phyloP scores from a whole-genome alignment of 2,888 invertebrate species.

The Melanchra persicariae region DNA sequence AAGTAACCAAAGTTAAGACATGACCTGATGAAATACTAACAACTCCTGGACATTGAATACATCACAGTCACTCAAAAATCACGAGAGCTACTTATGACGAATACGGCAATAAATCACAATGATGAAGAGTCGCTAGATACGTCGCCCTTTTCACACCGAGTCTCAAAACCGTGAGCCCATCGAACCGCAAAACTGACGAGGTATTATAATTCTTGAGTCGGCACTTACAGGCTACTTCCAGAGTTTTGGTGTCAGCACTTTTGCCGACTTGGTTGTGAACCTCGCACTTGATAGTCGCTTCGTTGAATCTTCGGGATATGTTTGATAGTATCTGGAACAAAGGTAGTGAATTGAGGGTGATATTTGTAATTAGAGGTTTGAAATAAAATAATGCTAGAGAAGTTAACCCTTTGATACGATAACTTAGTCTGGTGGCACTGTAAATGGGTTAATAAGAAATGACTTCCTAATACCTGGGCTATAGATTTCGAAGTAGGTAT shows the following conservation, averaged over 20 bases:
- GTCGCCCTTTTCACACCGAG: conserved; percentile 10
- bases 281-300: conserved; percentile 97
- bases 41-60: neutral
- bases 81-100: neutral
- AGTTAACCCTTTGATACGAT: too few relatives aligned
- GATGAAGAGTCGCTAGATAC: conserved; percentile 17
- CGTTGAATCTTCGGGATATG: conserved; percentile 95
- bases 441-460: neutral
- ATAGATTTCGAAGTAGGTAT: neutral
- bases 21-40: neutral
- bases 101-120: neutral
- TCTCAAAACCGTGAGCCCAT: conserved; percentile 2
- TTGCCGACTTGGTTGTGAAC: conserved; percentile 97
- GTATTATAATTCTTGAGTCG: conserved; percentile 56
- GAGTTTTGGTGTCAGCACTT: conserved; percentile 96
- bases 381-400: neutral
- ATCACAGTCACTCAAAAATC: neutral
- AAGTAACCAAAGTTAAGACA: neutral
- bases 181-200: conserved; percentile 45
- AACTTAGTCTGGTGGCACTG: neutral
- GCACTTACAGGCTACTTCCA: conserved; percentile 97
- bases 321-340: conserved; percentile 92
- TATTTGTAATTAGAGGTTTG: conserved; percentile 1
- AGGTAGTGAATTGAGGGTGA: conserved; percentile 22
- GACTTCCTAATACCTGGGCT: neutral